Percentiles rank a stretch among this genome's conserved stretches.
Evolutionary conservation across 2,113 vertebrate genomes (phyloP).

Genomic region (Elephas maximus): DNA sequence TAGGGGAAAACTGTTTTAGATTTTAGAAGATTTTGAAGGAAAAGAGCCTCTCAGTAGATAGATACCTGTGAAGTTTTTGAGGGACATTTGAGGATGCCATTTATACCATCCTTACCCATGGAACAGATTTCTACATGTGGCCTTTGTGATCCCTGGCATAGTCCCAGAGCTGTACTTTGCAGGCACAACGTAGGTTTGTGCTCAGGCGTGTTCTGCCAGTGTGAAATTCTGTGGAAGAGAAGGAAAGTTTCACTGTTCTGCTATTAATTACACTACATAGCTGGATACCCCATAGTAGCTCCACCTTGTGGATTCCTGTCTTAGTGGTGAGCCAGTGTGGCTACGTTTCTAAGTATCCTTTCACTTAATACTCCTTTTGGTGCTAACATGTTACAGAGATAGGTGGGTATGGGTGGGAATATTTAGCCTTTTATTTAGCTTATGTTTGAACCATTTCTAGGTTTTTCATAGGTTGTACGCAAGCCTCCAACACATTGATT

Average conservation of each 20-base stretch:
- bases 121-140: not conserved
- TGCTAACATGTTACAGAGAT: not conserved
- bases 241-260: not conserved
- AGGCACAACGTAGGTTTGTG: not conserved
- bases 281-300: not conserved
- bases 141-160: not conserved
- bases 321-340: not conserved
- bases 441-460: not conserved
- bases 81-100: not conserved
- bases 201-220: not conserved
- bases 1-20: not conserved
- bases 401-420: not conserved
- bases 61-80: not conserved
- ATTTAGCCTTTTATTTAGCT: not conserved
- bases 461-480: not conserved
- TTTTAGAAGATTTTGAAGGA: not conserved
- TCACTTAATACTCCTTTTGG: not conserved
- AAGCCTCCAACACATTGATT: not conserved
- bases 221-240: not conserved
- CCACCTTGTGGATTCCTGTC: not conserved
- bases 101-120: not conserved
- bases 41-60: not conserved
- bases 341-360: not conserved
- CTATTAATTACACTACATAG: fast-evolving
- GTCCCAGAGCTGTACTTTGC: not conserved